phyloP scores from a whole-genome alignment of 2,113 vertebrate species.

The Pterocles gutturalis region DNA sequence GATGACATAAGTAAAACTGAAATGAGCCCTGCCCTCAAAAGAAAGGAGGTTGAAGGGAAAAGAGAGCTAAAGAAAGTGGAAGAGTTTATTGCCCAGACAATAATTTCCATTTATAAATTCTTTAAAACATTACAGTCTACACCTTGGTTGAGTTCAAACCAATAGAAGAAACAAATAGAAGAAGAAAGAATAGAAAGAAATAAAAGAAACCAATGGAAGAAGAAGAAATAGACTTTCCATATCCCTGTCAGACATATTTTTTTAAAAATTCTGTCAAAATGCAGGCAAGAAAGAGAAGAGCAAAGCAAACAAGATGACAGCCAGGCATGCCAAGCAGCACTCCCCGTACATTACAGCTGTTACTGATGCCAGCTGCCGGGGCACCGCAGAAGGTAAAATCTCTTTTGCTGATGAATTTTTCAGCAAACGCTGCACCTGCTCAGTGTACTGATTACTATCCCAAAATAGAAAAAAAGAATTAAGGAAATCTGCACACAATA shows the following conservation, averaged over 20 bases:
- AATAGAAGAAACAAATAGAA: no score
- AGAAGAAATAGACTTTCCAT: background rate
- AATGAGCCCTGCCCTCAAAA: background rate
- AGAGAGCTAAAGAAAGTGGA: background rate
- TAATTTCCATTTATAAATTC: background rate
- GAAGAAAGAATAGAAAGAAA: no score
- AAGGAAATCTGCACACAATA: background rate
- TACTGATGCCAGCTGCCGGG: background rate
- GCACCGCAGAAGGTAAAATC: background rate
- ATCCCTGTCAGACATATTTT: background rate
- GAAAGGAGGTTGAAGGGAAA: background rate
- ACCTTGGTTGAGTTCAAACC: background rate
- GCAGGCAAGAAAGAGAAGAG: background rate
- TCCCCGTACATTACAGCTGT: background rate
- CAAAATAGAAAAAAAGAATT: background rate
- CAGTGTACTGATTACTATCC: background rate
- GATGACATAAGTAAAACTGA: background rate
- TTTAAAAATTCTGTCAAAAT: background rate
- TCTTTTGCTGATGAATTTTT: background rate
- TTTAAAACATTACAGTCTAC: background rate
- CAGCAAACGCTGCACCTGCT: background rate
- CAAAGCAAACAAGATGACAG: background rate
- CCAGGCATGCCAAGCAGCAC: background rate
- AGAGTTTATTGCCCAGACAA: background rate
- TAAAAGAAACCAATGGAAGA: background rate